Evolutionary conservation across 2,888 invertebrate species (phyloP), one percentile per base, ranked within the genome.

Genomic region (Dolomedes plantarius): DNA sequence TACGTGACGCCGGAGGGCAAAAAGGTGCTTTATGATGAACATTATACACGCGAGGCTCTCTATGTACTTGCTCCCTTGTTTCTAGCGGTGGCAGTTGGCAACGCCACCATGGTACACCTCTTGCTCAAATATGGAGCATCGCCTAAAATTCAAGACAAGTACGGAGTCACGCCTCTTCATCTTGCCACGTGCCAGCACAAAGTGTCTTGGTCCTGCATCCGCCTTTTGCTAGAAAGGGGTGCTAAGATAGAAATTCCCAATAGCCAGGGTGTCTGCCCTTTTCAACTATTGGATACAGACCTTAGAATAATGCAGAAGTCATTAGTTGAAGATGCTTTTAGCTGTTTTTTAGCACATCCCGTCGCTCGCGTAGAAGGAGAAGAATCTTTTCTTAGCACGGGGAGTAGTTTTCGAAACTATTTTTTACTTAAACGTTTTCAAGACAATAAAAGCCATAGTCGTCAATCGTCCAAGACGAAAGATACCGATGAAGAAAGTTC

Each of bases 141-240:
- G 78, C 91, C 92, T 1, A 92, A 93, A 89, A 90, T 92, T 68
- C 92, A 92, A 90, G 94, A 94, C 90, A 90, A 91, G 28, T 91
- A 92, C 86, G 93, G 93, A 27, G 93, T 93, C 90, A 93, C 93
- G 19, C 93, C 94, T 0, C 91, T 94, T 27, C 93, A 94, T 90
- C 90, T 94, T 74, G 93, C 93, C 31, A 93, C 93, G 62, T 92
- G 93, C 80, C 92, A 93, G 89, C 92, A 92, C n/a, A 92, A 92
- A 82, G 92, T 93, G 73, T 92, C 92, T 67, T 92, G 93, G 92
- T 92, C 93, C 81, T 92, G 92, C 89, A 92, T 93, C 67, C 90
- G 92, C 64, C 91, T 92, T 88, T 91, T 93, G 88, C 90, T 93
- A 88, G 92, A 93, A 89, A 91, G 92, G 86, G 93, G 93, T 32